Conservation (phyloP, 2,113 vertebrate species). For the Melanerpes formicivorus region DNA sequence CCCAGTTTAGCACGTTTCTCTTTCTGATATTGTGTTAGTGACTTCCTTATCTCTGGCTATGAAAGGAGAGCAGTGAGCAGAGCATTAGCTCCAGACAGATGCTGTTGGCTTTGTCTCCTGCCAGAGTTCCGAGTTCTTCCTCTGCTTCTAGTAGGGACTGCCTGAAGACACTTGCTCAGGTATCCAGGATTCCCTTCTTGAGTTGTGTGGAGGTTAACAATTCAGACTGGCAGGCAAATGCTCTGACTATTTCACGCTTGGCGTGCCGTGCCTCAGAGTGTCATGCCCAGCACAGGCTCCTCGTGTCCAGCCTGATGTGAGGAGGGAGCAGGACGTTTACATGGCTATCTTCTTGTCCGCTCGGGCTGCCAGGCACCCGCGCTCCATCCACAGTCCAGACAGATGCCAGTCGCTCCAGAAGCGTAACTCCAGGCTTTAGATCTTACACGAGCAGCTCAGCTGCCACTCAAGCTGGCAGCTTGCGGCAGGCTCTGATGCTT, state of each 20-base stretch:
- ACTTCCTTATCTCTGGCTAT: background rate
- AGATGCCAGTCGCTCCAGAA: background rate
- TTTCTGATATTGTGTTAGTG: rapidly evolving
- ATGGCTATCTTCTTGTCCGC: background rate
- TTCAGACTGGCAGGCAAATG: background rate
- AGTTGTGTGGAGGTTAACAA: too few relatives aligned
- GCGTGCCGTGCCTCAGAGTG: background rate
- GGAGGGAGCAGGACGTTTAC: background rate
- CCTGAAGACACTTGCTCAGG: rapidly evolving
- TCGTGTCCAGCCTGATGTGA: rapidly evolving
- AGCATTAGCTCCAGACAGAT: background rate
- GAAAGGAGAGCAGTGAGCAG: background rate
- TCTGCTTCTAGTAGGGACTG: background rate
- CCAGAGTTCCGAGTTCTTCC: background rate
- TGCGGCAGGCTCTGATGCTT: rapidly evolving
- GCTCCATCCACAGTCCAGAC: background rate
- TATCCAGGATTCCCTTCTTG: background rate
- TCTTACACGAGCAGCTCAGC: background rate
- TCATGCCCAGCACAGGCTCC: rapidly evolving
- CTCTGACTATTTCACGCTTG: background rate
- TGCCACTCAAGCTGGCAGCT: slow-evolving; percentile 7
- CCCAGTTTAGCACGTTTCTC: rapidly evolving
- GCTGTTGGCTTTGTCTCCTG: background rate
- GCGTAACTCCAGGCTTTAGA: background rate
- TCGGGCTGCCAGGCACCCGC: background rate